Evolutionary conservation across 2,113 vertebrate species (phyloP).

Genomic region (Sylvietta virens): DNA sequence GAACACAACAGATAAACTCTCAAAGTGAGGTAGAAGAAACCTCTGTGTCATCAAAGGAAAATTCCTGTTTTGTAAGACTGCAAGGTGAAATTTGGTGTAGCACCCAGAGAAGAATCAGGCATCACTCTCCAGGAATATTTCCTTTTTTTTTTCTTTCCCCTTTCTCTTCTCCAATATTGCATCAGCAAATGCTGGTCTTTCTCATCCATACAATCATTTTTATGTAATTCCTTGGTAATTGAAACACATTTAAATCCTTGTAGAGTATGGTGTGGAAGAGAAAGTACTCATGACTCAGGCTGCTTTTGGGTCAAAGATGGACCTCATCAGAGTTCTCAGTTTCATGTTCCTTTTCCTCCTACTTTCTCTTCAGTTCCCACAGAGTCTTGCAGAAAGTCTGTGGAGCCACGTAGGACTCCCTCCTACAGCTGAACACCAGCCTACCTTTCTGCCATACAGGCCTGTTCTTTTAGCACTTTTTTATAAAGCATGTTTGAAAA

Average conservation of each 20-base stretch:
- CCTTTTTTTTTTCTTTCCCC: fast-evolving
- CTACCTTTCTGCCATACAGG: not conserved
- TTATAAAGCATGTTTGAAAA: not conserved
- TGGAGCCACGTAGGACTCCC: fast-evolving
- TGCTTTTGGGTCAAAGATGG: not conserved
- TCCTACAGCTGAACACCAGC: not conserved
- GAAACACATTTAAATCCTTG: not conserved
- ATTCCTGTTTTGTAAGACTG: not conserved
- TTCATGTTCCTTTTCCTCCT: not conserved
- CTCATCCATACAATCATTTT: not conserved
- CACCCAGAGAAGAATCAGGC: not conserved
- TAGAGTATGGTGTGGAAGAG: not conserved
- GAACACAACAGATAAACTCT: not conserved
- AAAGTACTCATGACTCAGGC: not conserved
- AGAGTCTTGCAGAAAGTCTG: not conserved
- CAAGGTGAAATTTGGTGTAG: not conserved
- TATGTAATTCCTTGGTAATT: not conserved
- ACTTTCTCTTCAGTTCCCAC: not conserved
- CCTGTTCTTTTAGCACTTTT: not conserved
- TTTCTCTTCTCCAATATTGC: not conserved
- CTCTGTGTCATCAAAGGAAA: not conserved
- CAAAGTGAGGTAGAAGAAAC: not conserved
- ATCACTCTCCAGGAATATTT: not conserved
- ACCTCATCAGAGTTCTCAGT: not conserved
- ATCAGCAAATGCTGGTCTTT: not conserved